Base-by-base conservation (phyloP, 2,888 invertebrate species). In the Parasteatoda lunata region DNA sequence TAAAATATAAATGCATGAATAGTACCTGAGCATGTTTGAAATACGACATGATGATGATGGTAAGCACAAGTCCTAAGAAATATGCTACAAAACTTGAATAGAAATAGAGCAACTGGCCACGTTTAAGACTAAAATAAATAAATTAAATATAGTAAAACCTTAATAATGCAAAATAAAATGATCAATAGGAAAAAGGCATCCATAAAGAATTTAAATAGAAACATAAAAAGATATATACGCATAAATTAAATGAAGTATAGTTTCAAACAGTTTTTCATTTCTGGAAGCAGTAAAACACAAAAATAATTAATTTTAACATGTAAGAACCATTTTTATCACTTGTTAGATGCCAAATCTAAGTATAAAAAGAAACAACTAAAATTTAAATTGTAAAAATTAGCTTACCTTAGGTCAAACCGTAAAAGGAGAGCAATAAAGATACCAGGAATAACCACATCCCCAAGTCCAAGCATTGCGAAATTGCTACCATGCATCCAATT, bases 361-460 rank as follows among this genome's bases (percentile, higher is more conserved):
- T 68, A 1, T 6, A 4, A 68, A 8, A 68, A 3, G 30, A 68
- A 45, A 68, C n/a, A 68, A 68, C 30, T 30, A 0, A 68, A 68
- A 45, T 30, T 11, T 51, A 68, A n/a, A n/a, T n/a, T n/a, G n/a
- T n/a, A n/a, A n/a, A 68, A 13, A 48, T 59, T 51, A 15, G 66
- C 88, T 90, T 91, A 94, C 94, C 93, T 94, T 92, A 96, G 94
- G 93, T 99, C 99, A 93, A 98, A 99, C 90, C 99, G 95, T 75
- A 99, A 94, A 72, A 99, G 93, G 48, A 99, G 94, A 0, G 99
- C 99, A 91, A 99, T 98, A 92, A 99, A 99, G 91, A 99, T 98
- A 89, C 99, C 99, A 5, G 99, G 99, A 90, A 99, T 97, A 54
- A 99, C 99, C 91, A 99, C 99, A 92, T 99, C 99, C 4, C 99